These are phyloP conservation scores for Pelagia noctiluca DNA, from an alignment of 30 jellyfish, hydroid and myxozoan genomes.

Conservation along the genomic window DNA sequence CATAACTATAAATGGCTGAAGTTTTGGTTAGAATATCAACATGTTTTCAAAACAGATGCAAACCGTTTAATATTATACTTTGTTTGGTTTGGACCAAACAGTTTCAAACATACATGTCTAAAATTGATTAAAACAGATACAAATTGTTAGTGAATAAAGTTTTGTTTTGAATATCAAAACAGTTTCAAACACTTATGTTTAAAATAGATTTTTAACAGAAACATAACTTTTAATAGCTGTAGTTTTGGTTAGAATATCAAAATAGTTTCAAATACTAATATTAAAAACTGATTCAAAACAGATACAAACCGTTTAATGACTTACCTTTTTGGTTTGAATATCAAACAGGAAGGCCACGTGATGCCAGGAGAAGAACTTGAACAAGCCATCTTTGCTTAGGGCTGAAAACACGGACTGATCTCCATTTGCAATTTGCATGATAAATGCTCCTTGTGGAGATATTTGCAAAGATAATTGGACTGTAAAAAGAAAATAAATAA, in stretches of 20 bases:
- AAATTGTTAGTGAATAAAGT: too few species aligned
- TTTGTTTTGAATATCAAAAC: neutral
- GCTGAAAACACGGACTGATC: conserved; percentile 56
- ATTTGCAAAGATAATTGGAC: conserved; percentile 66
- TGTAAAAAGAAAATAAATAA: conserved; percentile 3
- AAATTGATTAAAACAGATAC: neutral
- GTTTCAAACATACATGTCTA: too few species aligned
- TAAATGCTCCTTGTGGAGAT: conserved; percentile 23
- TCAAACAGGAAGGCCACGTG: conserved; percentile 63
- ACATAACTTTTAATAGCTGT: neutral
- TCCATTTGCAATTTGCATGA: conserved; percentile 12
- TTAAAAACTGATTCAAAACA: neutral
- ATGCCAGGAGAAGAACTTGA: conserved; percentile 52
- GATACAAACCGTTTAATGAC: too few species aligned
- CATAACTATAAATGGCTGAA: too few species aligned
- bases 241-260: neutral
- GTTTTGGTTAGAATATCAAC: too few species aligned
- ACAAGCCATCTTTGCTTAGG: conserved; percentile 30
- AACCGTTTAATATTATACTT: too few species aligned
- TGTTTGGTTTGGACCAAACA: too few species aligned
- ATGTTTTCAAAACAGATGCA: too few species aligned
- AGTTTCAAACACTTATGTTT: neutral
- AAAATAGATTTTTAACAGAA: neutral
- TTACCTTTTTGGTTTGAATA: conserved; percentile 56
- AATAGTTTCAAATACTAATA: neutral